phyloP scores from a whole-genome alignment of 2,797 vertebrate species.

The Phoebastria nigripes region DNA sequence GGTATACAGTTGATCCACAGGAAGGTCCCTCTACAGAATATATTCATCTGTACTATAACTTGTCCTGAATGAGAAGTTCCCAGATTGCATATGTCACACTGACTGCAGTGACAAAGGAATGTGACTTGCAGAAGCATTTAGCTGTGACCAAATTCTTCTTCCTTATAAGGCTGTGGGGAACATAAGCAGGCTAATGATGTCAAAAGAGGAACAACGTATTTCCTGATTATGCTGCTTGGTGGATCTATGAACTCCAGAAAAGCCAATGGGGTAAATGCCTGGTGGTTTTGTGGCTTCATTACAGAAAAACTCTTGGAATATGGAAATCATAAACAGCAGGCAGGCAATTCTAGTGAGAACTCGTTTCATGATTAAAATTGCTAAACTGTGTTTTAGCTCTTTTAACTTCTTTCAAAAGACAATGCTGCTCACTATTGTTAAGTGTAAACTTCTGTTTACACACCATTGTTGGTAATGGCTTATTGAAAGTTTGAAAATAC shows the following conservation, averaged over 20 bases:
- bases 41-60: not conserved
- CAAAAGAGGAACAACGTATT: not conserved
- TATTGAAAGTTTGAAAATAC: constrained; percentile 46
- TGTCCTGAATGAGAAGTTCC: not conserved
- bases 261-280: not conserved
- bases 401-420: constrained; percentile 36
- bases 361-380: not conserved
- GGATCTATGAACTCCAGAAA: not conserved
- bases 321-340: constrained; percentile 31
- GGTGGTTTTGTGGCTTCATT: constrained; percentile 45
- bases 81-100: not conserved
- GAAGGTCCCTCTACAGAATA: not conserved
- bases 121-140: not conserved
- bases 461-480: constrained; percentile 17
- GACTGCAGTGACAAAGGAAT: not conserved
- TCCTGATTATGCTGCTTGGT: not conserved
- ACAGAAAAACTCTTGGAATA: constrained; percentile 41
- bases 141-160: constrained; percentile 29
- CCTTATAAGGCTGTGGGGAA: constrained; percentile 41
- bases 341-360: not conserved
- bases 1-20: not conserved
- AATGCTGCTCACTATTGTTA: not conserved
- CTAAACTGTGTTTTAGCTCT: not conserved
- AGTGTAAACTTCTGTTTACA: not conserved
- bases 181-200: not conserved